Base-by-base conservation (phyloP, 2,888 invertebrate genomes). In the Myathropa florea region DNA sequence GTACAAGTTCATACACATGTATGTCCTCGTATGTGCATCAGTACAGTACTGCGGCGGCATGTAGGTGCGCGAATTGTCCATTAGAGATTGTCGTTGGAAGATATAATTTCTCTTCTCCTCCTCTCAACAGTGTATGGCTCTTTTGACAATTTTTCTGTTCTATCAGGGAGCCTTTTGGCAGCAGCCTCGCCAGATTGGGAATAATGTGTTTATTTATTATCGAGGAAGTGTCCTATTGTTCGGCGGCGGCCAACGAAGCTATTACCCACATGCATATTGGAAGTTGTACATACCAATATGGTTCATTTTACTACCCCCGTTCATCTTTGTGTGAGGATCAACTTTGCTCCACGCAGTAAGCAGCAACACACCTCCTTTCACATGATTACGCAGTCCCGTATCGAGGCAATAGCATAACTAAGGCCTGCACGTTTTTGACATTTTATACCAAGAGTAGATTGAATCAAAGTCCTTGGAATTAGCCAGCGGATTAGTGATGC, bases 131-230 rank as follows among this genome's bases (percentile, higher is more conserved):
- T 73, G 68, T 14, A 46, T 77, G 77, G 68, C 63, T 82, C 71
- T 88, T 88, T 88, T 86, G 88, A 88, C 83, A 88, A 85, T 88
- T 86, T 88, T 88, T 77, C 72, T 83, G 63, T 59, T 57, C 57
- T 53, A n/a, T 18, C 60, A 36, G 39, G 63, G 57, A 46, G 71
- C 60, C 65, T 53, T 72, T 67, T 71, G 61, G 84, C 61, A 14
- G 18, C 64, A 78, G 28, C 79, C 39, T 72, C 83, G 46, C 89
- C 88, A 73, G 84, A 88, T 88, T 88, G 88, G 88, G 87, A 88
- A 88, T 88, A 88, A 89, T 87, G 88, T 88, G 88, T 89, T 88
- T 88, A 89, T 88, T 89, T 89, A 88, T 88, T 88, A 87, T 88
- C 70, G 80, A 85, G 88, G 88, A 88, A 88, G 88, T 87, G 85